These are phyloP conservation scores for Orchestes rusci DNA, from an alignment of 2,888 invertebrate species.

Conservation along the genomic window DNA sequence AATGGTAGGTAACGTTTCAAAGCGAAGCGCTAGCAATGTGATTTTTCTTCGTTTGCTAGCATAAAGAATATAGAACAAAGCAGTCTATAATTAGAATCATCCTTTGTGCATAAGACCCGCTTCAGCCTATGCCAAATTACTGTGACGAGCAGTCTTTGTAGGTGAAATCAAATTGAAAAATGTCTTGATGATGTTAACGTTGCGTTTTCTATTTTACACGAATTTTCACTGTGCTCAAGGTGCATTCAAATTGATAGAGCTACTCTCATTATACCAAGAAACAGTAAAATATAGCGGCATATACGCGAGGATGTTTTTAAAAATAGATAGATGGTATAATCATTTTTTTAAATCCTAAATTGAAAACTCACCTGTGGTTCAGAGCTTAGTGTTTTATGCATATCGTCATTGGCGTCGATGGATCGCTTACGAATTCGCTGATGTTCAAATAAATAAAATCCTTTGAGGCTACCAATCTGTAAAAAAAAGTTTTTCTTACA, in stretches of 20 bases:
- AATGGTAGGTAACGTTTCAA: constrained; percentile 6
- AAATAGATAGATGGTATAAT: too few relatives aligned
- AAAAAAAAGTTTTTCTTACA: too few relatives aligned
- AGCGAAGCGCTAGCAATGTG: constrained; percentile 8
- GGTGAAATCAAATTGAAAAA: too few relatives aligned
- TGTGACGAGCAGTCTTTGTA: constrained; percentile 9
- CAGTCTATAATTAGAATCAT: constrained; percentile 11
- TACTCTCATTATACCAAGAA: too few relatives aligned
- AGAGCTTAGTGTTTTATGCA: constrained; percentile 68
- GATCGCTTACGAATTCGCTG: constrained; percentile 81
- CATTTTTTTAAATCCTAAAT: too few relatives aligned
- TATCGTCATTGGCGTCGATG: constrained; percentile 64
- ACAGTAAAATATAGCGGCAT: too few relatives aligned
- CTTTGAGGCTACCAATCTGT: constrained; percentile 84
- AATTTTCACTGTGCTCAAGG: too few relatives aligned
- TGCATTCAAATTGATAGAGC: too few relatives aligned
- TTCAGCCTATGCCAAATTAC: constrained; percentile 35
- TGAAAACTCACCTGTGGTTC: constrained; percentile 67
- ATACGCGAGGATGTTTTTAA: too few relatives aligned
- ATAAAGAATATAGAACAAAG: constrained; percentile 17
- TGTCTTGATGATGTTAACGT: too few relatives aligned
- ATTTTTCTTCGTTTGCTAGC: constrained; percentile 12
- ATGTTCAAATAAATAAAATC: constrained; percentile 82
- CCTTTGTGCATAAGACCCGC: constrained; percentile 46
- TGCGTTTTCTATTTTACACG: background rate